Conservation (phyloP, 2,797 vertebrate genomes). For the Pangasius krempfi region DNA sequence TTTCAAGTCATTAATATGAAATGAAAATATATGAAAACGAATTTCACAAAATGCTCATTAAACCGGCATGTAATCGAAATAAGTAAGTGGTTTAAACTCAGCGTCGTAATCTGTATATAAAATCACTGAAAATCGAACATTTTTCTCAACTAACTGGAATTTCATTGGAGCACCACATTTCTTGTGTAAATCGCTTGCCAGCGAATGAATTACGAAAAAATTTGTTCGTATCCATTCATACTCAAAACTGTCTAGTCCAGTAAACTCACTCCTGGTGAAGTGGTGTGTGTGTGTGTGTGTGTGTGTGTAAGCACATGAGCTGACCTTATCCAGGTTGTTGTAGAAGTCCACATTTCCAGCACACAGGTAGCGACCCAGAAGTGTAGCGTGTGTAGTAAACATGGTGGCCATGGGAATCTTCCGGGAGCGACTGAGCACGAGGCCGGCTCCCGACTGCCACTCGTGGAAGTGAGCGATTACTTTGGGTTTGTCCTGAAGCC, state of each 20-base stretch:
- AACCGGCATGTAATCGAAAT: too few relatives aligned
- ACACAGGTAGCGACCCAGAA: slow-evolving; percentile 92
- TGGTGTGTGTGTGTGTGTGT: background rate
- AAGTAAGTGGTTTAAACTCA: too few relatives aligned
- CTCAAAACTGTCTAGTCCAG: too few relatives aligned
- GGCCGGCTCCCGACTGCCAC: slow-evolving; percentile 91
- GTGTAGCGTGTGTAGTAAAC: slow-evolving; percentile 94
- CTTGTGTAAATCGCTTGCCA: too few relatives aligned
- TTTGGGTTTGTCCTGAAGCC: slow-evolving; percentile 77
- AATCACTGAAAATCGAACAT: too few relatives aligned
- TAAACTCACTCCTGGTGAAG: too few relatives aligned
- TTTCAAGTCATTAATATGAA: background rate
- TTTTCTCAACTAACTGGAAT: background rate
- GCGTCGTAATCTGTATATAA: too few relatives aligned
- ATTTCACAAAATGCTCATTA: too few relatives aligned
- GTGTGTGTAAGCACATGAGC: background rate
- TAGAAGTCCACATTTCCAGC: slow-evolving; percentile 96
- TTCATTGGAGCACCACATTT: background rate
- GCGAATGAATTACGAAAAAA: background rate
- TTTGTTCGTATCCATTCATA: background rate
- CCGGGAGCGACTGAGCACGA: slow-evolving; percentile 82
- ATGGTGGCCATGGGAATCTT: slow-evolving; percentile 89
- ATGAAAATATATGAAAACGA: background rate
- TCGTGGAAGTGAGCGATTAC: slow-evolving; percentile 92
- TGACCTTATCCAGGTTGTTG: slow-evolving; percentile 91